Conservation (phyloP, 1,140 invertebrate species). For the Drosophila ironensis region DNA sequence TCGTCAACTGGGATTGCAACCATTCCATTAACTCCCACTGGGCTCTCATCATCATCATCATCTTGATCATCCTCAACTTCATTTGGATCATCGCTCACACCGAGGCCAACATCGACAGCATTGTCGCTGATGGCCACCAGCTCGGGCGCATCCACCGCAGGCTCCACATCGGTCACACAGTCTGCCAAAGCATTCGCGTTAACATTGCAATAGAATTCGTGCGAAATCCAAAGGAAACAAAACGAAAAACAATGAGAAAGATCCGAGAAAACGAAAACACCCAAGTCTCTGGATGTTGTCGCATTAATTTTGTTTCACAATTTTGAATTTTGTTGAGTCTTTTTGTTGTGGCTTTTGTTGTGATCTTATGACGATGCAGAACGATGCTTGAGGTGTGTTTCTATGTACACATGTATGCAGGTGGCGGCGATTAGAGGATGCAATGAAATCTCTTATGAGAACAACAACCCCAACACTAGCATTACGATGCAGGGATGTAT, state of each 20-base stretch:
- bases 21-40: slow-evolving; percentile 33
- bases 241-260: slow-evolving; percentile 49
- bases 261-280: too few relatives aligned
- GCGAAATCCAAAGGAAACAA: slow-evolving; percentile 43
- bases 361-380: slow-evolving; percentile 44
- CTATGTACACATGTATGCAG: slow-evolving; percentile 34
- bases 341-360: slow-evolving; percentile 8
- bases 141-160: slow-evolving; percentile 52
- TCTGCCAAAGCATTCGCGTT: slow-evolving; percentile 37
- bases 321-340: slow-evolving; percentile 19
- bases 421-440: too few relatives aligned
- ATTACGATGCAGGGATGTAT: too few relatives aligned
- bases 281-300: slow-evolving; percentile 6
- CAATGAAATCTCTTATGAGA: too few relatives aligned
- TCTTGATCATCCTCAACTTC: too few relatives aligned
- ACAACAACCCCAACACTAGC: too few relatives aligned
- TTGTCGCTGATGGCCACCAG: slow-evolving; percentile 45
- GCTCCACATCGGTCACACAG: slow-evolving; percentile 60
- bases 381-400: slow-evolving; percentile 8
- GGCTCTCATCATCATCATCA: slow-evolving; percentile 38
- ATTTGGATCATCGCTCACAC: slow-evolving; percentile 39
- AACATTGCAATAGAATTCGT: slow-evolving; percentile 31
- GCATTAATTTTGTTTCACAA: slow-evolving; percentile 58
- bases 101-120: slow-evolving; percentile 48
- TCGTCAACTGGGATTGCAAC: slow-evolving; percentile 54